phyloP scores from a whole-genome alignment of 2,113 vertebrate genomes.

The Gorilla gorilla region DNA sequence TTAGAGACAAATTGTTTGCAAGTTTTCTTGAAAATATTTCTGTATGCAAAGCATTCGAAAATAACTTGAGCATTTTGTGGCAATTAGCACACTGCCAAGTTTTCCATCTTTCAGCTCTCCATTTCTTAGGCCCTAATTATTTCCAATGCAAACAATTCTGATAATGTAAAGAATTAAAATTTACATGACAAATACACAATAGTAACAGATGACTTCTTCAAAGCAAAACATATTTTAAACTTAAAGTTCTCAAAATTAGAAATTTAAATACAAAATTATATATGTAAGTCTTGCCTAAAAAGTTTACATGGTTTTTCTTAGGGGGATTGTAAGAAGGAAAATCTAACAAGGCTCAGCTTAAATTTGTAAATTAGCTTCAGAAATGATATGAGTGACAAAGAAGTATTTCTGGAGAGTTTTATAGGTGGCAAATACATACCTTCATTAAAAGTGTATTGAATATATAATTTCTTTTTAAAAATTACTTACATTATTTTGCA shows the following conservation, averaged over 20 bases:
- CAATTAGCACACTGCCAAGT: not conserved
- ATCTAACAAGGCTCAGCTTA: not conserved
- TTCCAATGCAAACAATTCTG: not conserved
- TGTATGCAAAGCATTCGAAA: conserved; percentile 1
- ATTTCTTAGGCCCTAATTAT: not conserved
- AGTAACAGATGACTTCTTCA: not conserved
- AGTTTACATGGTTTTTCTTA: not conserved
- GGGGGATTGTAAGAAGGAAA: not conserved
- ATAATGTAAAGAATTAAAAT: not conserved
- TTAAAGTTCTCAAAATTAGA: not conserved
- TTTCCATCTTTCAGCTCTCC: not conserved
- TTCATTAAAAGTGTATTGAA: not conserved
- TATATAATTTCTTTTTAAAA: not conserved
- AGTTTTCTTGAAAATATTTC: not conserved
- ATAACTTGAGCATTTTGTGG: not conserved
- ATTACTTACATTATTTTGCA: not conserved
- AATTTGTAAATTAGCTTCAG: not conserved
- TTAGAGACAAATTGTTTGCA: not conserved
- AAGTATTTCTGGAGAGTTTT: not conserved
- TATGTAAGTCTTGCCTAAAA: not conserved
- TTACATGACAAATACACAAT: not conserved
- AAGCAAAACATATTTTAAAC: not conserved
- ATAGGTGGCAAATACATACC: not conserved
- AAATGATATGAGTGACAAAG: not conserved
- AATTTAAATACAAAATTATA: not conserved